Conservation (phyloP, 2,113 vertebrate species). For the Actenoides hombroni region DNA sequence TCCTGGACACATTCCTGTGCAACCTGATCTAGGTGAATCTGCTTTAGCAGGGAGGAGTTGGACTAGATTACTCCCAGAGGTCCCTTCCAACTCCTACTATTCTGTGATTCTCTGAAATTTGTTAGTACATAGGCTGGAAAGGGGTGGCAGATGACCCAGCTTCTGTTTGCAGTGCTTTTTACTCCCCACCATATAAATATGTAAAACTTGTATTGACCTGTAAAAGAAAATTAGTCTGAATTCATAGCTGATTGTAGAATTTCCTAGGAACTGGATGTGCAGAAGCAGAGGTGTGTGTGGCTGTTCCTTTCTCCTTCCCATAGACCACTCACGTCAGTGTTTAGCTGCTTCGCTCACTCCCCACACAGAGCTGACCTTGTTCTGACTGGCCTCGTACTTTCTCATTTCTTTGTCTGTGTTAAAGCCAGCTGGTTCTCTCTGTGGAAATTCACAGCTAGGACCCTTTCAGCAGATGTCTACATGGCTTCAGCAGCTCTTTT, state of each 20-base stretch:
- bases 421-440: slow-evolving; percentile 57
- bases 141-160: not conserved
- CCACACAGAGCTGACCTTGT: slow-evolving; percentile 46
- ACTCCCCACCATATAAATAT: not conserved
- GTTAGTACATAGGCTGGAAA: not conserved
- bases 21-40: not conserved
- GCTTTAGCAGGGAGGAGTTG: not conserved
- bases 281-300: not conserved
- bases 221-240: not conserved
- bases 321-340: not conserved
- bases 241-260: not conserved
- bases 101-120: not conserved
- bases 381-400: slow-evolving; percentile 54
- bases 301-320: not conserved
- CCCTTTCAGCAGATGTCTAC: slow-evolving; percentile 63
- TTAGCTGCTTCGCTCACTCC: not conserved
- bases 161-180: not conserved
- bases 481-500: slow-evolving; percentile 46
- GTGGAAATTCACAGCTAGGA: slow-evolving; percentile 58
- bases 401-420: slow-evolving; percentile 48
- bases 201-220: not conserved
- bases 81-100: not conserved
- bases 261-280: not conserved
- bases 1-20: not conserved
- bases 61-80: not conserved